Evolutionary conservation across 2,888 invertebrate genomes (phyloP).

Genomic region (Laspeyria flexula): DNA sequence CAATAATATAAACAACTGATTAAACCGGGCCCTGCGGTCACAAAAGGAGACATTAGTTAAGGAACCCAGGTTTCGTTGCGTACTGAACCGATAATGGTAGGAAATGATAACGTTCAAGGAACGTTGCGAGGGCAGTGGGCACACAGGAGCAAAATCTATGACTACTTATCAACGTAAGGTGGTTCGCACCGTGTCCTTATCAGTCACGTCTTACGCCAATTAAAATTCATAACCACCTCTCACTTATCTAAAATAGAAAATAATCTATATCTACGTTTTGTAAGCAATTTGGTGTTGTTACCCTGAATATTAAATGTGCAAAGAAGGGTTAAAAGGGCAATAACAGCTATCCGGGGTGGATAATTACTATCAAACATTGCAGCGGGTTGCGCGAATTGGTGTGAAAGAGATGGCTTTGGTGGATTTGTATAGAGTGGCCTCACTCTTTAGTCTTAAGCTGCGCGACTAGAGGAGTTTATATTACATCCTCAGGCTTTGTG

Average conservation of each 20-base stretch:
- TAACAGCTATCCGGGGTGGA: conserved; percentile 55
- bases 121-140: conserved; percentile 62
- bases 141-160: conserved; percentile 62
- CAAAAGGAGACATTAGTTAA: conserved; percentile 85
- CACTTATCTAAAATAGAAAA: conserved; percentile 33
- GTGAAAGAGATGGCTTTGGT: conserved; percentile 35
- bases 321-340: conserved; percentile 65
- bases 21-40: conserved; percentile 75
- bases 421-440: conserved; percentile 44
- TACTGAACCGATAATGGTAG: conserved; percentile 77
- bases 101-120: conserved; percentile 70
- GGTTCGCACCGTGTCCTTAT: conserved; percentile 50
- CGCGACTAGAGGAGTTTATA: conserved; percentile 62
- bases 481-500: conserved; percentile 64
- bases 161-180: conserved; percentile 44
- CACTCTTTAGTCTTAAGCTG: conserved; percentile 52
- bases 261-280: conserved; percentile 50
- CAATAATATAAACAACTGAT: conserved; percentile 85
- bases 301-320: conserved; percentile 61
- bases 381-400: conserved; percentile 40
- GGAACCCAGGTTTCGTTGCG: conserved; percentile 60
- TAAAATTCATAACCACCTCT: conserved; percentile 38
- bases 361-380: conserved; percentile 58
- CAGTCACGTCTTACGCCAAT: conserved; percentile 44
- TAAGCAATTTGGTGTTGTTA: conserved; percentile 58